phyloP scores from a whole-genome alignment of 2,888 invertebrate species.

The Dendrolimus houi region DNA sequence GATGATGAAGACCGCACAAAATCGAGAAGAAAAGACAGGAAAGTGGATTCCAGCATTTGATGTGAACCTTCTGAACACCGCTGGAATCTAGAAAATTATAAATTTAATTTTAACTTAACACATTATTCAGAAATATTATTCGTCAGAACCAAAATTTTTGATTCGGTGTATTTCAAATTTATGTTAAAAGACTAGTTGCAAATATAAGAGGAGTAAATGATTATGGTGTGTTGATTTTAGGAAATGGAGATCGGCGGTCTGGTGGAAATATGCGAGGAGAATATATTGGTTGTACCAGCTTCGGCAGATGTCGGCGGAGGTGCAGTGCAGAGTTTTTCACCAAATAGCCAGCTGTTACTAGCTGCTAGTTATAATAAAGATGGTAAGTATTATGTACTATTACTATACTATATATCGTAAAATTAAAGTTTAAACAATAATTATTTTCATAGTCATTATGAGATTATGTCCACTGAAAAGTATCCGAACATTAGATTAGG shows the following conservation, averaged over 20 bases:
- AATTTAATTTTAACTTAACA: too few relatives aligned
- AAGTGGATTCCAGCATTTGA: too few relatives aligned
- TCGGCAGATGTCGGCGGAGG: conserved; percentile 35
- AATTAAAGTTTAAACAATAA: neutral
- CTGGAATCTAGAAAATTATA: too few relatives aligned
- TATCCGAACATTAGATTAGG: too few relatives aligned
- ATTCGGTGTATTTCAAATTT: neutral
- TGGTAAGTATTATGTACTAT: conserved; percentile 19
- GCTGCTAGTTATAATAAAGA: conserved; percentile 47
- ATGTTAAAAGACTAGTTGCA: neutral
- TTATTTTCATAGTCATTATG: neutral
- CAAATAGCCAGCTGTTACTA: conserved; percentile 38
- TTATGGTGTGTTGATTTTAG: conserved; percentile 13
- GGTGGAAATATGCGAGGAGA: conserved; percentile 50
- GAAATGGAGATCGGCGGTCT: conserved; percentile 42
- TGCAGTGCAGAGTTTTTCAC: conserved; percentile 31
- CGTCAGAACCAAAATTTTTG: too few relatives aligned
- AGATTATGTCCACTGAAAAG: neutral
- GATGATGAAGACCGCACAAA: too few relatives aligned
- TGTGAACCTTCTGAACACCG: too few relatives aligned
- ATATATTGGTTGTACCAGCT: conserved; percentile 26
- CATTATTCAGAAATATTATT: too few relatives aligned
- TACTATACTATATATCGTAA: too few relatives aligned
- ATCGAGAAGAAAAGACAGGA: too few relatives aligned
- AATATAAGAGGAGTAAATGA: neutral